Evolutionary conservation across 2,797 vertebrate genomes (phyloP).

Genomic region (Phoeniculus purpureus): DNA sequence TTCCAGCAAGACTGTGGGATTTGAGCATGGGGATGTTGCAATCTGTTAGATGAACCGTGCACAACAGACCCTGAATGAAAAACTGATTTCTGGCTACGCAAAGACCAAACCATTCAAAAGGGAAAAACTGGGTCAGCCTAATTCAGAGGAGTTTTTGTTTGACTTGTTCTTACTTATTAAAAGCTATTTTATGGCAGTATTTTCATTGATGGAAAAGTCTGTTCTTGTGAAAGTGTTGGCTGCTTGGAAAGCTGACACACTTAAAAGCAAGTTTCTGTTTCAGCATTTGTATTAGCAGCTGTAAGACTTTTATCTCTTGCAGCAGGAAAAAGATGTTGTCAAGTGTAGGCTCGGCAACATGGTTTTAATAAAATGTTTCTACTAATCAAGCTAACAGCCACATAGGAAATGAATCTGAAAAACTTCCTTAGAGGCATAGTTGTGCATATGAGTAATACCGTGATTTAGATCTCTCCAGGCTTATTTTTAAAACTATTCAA

Average conservation of each 20-base stretch:
- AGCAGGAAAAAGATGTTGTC: not conserved
- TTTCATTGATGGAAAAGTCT: not conserved
- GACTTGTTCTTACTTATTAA: not conserved
- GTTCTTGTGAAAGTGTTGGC: not conserved
- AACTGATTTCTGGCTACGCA: not conserved
- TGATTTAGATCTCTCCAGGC: not conserved
- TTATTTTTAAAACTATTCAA: not conserved
- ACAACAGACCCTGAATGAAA: not conserved
- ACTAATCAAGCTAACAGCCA: constrained; percentile 16
- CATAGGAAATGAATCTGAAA: constrained; percentile 24
- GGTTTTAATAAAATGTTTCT: constrained; percentile 39
- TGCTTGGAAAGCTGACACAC: not conserved
- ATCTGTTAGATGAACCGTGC: not conserved
- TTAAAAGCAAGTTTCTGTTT: constrained; percentile 15
- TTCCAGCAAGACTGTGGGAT: not conserved
- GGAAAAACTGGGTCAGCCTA: not conserved
- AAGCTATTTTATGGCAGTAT: not conserved
- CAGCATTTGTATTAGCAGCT: not conserved
- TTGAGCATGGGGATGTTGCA: not conserved
- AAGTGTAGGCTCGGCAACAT: not conserved
- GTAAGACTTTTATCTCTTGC: not conserved
- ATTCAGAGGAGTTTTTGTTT: not conserved
- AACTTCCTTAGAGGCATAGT: constrained; percentile 25
- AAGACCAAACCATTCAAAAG: not conserved
- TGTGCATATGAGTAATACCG: not conserved